Conservation (phyloP, 2,888 invertebrate genomes). For the Rhaphigaster nebulosa region DNA sequence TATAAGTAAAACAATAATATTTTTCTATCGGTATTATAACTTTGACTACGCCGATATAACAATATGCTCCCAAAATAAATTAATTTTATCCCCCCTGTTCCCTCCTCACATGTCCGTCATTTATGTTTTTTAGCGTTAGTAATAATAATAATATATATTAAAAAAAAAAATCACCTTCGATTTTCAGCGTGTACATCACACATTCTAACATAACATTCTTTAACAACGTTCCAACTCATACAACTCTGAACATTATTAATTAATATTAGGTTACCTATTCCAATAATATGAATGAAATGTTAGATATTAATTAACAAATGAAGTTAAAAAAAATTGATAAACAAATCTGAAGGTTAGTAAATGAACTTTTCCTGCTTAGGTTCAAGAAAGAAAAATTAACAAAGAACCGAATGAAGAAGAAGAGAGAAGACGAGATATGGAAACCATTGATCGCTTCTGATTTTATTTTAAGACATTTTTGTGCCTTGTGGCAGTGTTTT, state of each 20-base stretch:
- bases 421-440: background rate
- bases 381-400: constrained; percentile 18
- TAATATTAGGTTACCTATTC: background rate
- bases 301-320: background rate
- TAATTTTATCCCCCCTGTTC: too few species aligned
- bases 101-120: too few species aligned
- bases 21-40: background rate
- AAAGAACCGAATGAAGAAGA: background rate
- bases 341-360: constrained; percentile 13
- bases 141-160: too few species aligned
- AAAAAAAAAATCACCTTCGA: background rate
- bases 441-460: background rate
- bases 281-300: background rate
- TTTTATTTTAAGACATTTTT: background rate
- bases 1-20: too few species aligned
- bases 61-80: background rate
- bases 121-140: too few species aligned
- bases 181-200: background rate
- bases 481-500: background rate
- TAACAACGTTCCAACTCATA: background rate
- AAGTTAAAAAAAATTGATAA: background rate
- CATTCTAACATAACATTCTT: too few species aligned
- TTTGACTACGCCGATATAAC: background rate
- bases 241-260: background rate
- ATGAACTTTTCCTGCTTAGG: constrained; percentile 23